phyloP scores from a whole-genome alignment of 2,797 vertebrate genomes.

The Melanotaenia trifasciata region DNA sequence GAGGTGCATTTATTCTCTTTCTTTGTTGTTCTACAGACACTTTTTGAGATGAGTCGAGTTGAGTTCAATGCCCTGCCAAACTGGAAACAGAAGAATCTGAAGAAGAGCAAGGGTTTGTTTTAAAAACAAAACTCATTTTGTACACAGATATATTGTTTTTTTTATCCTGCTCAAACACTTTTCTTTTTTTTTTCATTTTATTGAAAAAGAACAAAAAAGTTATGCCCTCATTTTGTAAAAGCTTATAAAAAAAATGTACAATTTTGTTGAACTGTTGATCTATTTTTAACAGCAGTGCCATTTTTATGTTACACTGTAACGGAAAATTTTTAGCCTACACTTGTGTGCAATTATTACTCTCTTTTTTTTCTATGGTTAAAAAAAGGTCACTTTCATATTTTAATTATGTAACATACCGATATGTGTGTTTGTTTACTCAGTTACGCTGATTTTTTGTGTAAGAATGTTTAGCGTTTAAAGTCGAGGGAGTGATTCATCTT shows the following conservation, averaged over 20 bases:
- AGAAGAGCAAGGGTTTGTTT: constrained; percentile 86
- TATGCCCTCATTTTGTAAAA: constrained; percentile 46
- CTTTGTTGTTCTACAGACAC: constrained; percentile 66
- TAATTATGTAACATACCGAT: constrained; percentile 78
- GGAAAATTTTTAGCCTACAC: constrained; percentile 56
- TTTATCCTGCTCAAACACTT: constrained; percentile 31
- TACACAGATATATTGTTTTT: constrained; percentile 20
- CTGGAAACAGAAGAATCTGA: constrained; percentile 88
- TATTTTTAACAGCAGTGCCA: constrained; percentile 45
- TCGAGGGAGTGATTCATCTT: neutral
- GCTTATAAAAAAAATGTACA: constrained; percentile 59
- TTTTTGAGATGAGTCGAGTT: constrained; percentile 83
- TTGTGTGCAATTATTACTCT: constrained; percentile 71
- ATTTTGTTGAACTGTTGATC: constrained; percentile 58
- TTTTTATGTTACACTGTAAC: constrained; percentile 27
- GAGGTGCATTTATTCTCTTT: neutral
- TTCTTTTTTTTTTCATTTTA: constrained; percentile 25
- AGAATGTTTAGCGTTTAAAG: constrained; percentile 34
- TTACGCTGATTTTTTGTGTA: neutral
- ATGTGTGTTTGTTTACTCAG: constrained; percentile 47
- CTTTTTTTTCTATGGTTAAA: constrained; percentile 28
- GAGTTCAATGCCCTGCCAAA: constrained; percentile 85
- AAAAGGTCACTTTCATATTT: constrained; percentile 55
- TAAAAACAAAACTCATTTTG: constrained; percentile 55
- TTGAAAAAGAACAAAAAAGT: constrained; percentile 2